phyloP scores from a whole-genome alignment of 2,113 vertebrate species.

The Hypomesus transpacificus region DNA sequence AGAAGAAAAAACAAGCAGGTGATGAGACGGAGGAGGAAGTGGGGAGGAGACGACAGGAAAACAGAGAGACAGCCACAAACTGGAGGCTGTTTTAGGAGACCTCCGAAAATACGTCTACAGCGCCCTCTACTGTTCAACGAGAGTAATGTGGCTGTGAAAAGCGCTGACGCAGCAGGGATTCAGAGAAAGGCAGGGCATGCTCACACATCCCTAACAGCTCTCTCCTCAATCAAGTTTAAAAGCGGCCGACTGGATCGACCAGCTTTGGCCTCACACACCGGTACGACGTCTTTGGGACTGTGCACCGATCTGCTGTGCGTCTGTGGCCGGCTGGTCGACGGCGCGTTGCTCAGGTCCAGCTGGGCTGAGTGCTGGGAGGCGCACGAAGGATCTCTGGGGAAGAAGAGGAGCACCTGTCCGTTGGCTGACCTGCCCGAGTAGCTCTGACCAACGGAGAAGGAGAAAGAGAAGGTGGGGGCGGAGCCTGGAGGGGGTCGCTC shows the following conservation, averaged over 20 bases:
- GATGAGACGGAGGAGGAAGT: background rate
- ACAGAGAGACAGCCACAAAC: background rate
- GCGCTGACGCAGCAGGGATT: background rate
- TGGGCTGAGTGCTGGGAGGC: background rate
- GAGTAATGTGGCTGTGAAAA: background rate
- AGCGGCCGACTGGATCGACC: background rate
- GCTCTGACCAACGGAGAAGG: background rate
- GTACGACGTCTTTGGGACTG: constrained; percentile 25
- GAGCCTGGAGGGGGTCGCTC: background rate
- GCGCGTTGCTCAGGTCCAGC: constrained; percentile 12
- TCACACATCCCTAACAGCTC: background rate
- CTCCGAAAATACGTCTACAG: background rate
- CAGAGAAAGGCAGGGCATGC: background rate
- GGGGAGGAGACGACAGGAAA: background rate
- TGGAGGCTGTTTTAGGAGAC: background rate
- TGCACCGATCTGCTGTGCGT: constrained; percentile 50
- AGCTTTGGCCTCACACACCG: constrained; percentile 19
- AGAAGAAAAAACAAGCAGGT: background rate
- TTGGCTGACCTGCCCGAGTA: background rate
- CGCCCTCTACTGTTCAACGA: constrained; percentile 9
- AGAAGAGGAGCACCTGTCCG: background rate
- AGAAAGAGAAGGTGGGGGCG: background rate
- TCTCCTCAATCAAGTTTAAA: background rate
- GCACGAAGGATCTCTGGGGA: background rate
- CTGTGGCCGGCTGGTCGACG: background rate